phyloP scores from a whole-genome alignment of 1,140 invertebrate species.

The Drosophila mauritiana region DNA sequence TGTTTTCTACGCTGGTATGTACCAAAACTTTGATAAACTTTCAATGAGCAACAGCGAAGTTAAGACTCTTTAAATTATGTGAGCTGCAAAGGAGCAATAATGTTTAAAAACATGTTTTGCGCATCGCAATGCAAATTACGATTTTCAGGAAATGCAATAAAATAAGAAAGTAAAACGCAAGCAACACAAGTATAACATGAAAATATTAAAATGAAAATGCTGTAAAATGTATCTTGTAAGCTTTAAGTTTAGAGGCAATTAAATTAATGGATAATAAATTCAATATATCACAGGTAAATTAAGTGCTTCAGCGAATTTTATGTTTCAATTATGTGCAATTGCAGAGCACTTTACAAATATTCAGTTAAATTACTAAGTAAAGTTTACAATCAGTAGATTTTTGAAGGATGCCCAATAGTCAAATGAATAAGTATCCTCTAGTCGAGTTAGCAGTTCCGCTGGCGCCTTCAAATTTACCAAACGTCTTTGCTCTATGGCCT shows the following conservation, averaged over 20 bases:
- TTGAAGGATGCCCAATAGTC: no score
- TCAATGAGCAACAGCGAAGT: neutral
- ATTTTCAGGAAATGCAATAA: neutral
- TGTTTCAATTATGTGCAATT: neutral
- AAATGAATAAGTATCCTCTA: constrained; percentile 1
- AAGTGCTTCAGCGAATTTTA: neutral
- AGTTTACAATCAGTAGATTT: neutral
- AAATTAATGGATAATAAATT: neutral
- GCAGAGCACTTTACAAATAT: no score
- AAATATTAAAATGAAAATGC: neutral
- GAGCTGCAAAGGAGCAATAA: neutral
- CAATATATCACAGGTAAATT: neutral
- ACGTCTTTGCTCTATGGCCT: constrained; percentile 29
- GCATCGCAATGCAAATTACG: neutral
- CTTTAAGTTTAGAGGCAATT: neutral
- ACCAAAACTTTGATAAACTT: neutral
- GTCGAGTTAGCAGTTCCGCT: constrained; percentile 4
- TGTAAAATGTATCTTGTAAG: neutral
- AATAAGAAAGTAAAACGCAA: neutral
- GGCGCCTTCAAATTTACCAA: neutral
- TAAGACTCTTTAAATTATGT: neutral
- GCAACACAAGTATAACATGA: no score
- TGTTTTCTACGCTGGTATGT: neutral
- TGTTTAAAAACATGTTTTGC: neutral
- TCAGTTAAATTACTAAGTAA: no score